Evolutionary conservation across 1,140 invertebrate species (phyloP).

Genomic region (Danaus plexippus): DNA sequence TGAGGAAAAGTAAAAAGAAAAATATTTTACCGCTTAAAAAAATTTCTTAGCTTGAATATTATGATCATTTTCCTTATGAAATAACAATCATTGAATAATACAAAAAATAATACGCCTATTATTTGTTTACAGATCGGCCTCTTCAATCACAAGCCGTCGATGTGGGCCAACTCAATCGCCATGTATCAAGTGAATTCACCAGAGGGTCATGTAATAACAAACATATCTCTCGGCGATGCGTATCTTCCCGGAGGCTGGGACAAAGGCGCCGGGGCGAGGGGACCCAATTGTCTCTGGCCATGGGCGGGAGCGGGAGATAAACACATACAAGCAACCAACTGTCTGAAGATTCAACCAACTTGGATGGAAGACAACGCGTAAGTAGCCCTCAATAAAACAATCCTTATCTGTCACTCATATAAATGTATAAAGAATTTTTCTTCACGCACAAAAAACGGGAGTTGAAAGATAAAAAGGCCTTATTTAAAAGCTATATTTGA

Average conservation of each 20-base stretch:
- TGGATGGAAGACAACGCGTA: conserved; percentile 65
- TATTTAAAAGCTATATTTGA: not conserved
- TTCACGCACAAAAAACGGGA: not conserved
- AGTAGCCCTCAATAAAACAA: conserved; percentile 17
- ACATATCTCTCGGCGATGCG: conserved; percentile 40
- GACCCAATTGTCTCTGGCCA: conserved; percentile 59
- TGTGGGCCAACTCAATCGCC: conserved; percentile 43
- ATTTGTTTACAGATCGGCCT: conserved; percentile 50
- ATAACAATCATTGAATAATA: no score
- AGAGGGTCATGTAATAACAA: conserved; percentile 43
- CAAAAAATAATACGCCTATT: no score
- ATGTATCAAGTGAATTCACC: conserved; percentile 27
- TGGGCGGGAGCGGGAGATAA: conserved; percentile 49
- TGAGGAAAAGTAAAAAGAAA: no score
- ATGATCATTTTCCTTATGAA: no score
- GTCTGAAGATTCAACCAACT: conserved; percentile 61
- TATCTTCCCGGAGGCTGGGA: conserved; percentile 50
- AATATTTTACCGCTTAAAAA: no score
- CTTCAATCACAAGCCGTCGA: conserved; percentile 37
- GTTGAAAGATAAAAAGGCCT: not conserved
- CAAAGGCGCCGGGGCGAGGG: conserved; percentile 34
- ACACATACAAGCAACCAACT: conserved; percentile 45
- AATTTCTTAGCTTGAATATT: no score
- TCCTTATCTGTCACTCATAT: not conserved
- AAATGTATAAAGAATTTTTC: not conserved